These are phyloP conservation scores for Apodemus agrarius DNA, from an alignment of 2,797 vertebrate genomes.

Conservation along the genomic window DNA sequence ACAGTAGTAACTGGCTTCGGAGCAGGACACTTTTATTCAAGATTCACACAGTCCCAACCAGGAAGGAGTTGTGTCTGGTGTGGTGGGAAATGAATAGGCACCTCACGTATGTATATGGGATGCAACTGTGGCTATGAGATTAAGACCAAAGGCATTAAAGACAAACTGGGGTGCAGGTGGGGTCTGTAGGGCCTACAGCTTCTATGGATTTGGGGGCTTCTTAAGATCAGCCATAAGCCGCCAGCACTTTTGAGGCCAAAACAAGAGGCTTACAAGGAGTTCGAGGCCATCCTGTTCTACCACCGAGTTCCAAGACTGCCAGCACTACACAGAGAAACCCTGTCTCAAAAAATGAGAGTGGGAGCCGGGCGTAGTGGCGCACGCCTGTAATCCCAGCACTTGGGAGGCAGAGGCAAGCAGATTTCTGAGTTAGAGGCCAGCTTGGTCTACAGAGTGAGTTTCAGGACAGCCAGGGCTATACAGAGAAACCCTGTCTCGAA, in stretches of 20 bases:
- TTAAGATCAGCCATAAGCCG: background rate
- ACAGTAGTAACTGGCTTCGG: background rate
- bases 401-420: no score
- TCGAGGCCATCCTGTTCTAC: background rate
- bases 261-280: background rate
- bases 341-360: background rate
- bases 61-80: background rate
- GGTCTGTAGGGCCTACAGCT: background rate
- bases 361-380: no score
- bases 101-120: background rate
- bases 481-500: no score
- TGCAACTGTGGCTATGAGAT: background rate
- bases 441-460: no score
- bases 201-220: background rate
- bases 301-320: rapidly evolving
- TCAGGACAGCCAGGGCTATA: no score
- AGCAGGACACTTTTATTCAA: background rate
- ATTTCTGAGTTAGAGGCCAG: no score
- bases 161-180: background rate
- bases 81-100: background rate
- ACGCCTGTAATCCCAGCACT: no score
- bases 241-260: background rate
- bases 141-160: background rate
- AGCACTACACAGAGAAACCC: background rate
- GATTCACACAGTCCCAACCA: background rate